Conservation (phyloP, 2,888 invertebrate species). For the Camponotus fellah region DNA sequence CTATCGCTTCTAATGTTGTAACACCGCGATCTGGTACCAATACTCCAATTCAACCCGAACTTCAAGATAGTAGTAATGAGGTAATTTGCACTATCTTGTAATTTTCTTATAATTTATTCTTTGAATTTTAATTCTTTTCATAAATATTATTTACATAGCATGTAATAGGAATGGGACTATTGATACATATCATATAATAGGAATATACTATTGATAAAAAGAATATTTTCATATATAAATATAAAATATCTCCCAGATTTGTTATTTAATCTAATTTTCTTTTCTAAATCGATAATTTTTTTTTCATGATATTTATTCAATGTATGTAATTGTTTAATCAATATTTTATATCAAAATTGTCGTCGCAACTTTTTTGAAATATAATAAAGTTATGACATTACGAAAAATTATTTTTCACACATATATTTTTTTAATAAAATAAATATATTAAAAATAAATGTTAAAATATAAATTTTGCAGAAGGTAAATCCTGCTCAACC, state of each 20-base stretch:
- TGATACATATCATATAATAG: background rate
- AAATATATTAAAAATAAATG: constrained; percentile 1
- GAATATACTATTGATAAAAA: too few species aligned
- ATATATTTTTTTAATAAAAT: background rate
- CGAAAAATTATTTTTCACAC: constrained; percentile 11
- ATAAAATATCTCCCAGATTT: too few species aligned
- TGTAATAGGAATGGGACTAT: background rate
- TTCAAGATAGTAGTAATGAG: constrained; percentile 76
- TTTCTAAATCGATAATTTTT: too few species aligned
- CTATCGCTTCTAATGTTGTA: constrained; percentile 76
- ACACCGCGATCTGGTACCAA: constrained; percentile 78
- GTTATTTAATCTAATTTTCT: too few species aligned
- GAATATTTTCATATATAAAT: background rate
- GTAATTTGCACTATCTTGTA: constrained; percentile 56
- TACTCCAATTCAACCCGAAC: constrained; percentile 78
- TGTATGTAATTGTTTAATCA: background rate
- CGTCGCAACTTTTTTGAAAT: background rate
- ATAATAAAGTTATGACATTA: background rate
- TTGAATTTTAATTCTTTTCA: background rate
- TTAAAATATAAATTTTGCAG: constrained; percentile 49
- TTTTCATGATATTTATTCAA: too few species aligned
- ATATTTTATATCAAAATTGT: background rate
- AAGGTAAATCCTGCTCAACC: constrained; percentile 82
- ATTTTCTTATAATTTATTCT: background rate
- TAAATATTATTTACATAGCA: background rate